These are phyloP conservation scores for Clarias gariepinus DNA, from an alignment of 2,113 vertebrate species.

Conservation along the genomic window DNA sequence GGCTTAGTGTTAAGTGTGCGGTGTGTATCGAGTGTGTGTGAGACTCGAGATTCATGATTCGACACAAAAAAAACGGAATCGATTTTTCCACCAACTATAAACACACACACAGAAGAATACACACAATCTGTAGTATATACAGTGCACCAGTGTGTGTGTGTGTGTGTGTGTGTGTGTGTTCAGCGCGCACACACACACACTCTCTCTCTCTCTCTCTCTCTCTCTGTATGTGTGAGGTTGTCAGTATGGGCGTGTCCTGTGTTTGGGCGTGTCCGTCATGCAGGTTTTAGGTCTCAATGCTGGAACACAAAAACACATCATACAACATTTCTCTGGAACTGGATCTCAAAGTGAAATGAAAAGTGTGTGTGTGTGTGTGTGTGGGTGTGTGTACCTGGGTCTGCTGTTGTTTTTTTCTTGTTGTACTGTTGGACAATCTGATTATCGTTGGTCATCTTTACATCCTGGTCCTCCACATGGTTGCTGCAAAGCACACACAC, in stretches of 20 bases:
- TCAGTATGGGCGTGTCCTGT: neutral
- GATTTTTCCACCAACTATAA: too few species aligned
- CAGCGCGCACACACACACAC: neutral
- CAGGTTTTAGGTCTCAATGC: constrained; percentile 95
- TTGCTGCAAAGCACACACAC: constrained; percentile 70
- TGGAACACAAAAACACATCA: constrained; percentile 57
- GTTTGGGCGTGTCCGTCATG: constrained; percentile 79
- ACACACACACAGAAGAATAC: neutral
- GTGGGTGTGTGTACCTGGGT: constrained; percentile 78
- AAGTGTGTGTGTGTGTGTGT: constrained; percentile 76
- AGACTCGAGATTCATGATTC: too few species aligned
- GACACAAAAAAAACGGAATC: too few species aligned
- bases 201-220: too few species aligned
- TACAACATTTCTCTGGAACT: neutral
- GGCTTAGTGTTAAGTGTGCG: too few species aligned
- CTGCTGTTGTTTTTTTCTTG: constrained; percentile 81
- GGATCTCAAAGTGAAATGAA: neutral
- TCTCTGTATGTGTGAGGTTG: neutral
- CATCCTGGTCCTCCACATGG: constrained; percentile 89
- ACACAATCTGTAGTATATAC: neutral
- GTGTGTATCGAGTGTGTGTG: too few species aligned
- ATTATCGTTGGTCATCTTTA: constrained; percentile 94
- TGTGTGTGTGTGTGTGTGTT: too few species aligned
- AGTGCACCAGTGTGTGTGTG: neutral
- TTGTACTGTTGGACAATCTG: constrained; percentile 82